Evolutionary conservation across 2,888 invertebrate species (phyloP).

Genomic region (Strigamia transsilvanica): DNA sequence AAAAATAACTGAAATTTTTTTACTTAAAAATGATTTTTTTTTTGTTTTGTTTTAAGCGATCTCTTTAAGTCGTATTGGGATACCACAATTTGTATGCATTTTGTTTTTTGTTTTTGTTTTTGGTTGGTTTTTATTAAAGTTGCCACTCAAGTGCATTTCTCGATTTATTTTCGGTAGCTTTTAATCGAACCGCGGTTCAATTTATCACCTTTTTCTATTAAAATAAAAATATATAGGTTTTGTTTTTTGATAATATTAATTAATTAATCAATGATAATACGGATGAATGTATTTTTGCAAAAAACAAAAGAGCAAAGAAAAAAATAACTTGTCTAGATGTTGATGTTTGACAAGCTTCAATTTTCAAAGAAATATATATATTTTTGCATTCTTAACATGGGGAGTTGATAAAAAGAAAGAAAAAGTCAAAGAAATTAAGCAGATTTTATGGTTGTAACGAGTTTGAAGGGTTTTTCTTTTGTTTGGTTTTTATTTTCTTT

Average conservation of each 20-base stretch:
- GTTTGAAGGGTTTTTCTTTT: constrained; percentile 12
- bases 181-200: constrained; percentile 29
- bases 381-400: constrained; percentile 39
- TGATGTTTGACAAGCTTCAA: constrained; percentile 50
- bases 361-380: constrained; percentile 43
- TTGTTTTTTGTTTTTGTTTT: not conserved
- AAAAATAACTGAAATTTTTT: not conserved
- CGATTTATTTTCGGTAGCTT: constrained; percentile 9
- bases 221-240: not conserved
- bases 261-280: constrained; percentile 6
- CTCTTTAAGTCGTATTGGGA: not conserved
- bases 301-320: constrained; percentile 48
- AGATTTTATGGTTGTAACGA: constrained; percentile 10
- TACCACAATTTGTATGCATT: constrained; percentile 4
- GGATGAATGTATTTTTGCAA: constrained; percentile 49
- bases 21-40: not conserved
- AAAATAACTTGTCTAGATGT: constrained; percentile 24
- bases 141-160: constrained; percentile 33
- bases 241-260: constrained; percentile 47
- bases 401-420: not conserved
- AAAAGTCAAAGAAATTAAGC: not conserved
- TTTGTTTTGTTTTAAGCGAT: not conserved
- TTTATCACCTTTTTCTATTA: constrained; percentile 48
- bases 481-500: not conserved
- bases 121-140: not conserved